Conservation (phyloP, 37 sponge, comb jelly and placozoan genomes). For the Beroe forskalii region DNA sequence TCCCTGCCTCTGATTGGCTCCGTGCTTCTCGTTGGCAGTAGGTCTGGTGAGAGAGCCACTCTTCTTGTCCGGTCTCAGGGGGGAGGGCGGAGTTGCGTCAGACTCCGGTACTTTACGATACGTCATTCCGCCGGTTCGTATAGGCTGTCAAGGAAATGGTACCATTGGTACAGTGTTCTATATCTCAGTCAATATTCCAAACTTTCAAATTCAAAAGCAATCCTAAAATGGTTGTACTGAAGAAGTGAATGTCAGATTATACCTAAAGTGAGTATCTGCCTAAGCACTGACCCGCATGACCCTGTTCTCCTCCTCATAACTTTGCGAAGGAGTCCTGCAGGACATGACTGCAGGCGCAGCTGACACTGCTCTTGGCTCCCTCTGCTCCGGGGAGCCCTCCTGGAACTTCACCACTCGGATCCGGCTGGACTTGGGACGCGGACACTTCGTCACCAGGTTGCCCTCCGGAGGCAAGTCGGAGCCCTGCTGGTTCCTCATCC, state of each 20-base stretch:
- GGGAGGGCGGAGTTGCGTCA: background rate
- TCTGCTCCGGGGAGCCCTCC: too few relatives aligned
- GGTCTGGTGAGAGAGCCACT: too few relatives aligned
- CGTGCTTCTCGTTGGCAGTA: too few relatives aligned
- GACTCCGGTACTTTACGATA: background rate
- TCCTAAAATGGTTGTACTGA: too few relatives aligned
- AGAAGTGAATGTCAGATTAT: too few relatives aligned
- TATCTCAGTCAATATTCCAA: too few relatives aligned
- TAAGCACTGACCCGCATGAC: background rate
- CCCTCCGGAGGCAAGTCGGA: background rate
- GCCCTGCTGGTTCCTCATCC: background rate
- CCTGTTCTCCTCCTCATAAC: background rate
- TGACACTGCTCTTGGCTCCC: conserved; percentile 19
- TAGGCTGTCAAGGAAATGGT: background rate
- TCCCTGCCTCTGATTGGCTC: too few relatives aligned
- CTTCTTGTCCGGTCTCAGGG: too few relatives aligned
- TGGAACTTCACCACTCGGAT: conserved; percentile 6
- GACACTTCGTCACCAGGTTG: conserved; percentile 60
- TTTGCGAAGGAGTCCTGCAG: background rate
- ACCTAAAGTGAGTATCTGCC: background rate
- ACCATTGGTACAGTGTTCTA: background rate
- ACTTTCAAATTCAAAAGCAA: too few relatives aligned
- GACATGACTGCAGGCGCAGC: background rate
- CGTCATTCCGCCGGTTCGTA: background rate
- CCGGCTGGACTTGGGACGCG: conserved; percentile 23